Conservation (phyloP, 1,140 invertebrate species). For the Caerostris extrusa region DNA sequence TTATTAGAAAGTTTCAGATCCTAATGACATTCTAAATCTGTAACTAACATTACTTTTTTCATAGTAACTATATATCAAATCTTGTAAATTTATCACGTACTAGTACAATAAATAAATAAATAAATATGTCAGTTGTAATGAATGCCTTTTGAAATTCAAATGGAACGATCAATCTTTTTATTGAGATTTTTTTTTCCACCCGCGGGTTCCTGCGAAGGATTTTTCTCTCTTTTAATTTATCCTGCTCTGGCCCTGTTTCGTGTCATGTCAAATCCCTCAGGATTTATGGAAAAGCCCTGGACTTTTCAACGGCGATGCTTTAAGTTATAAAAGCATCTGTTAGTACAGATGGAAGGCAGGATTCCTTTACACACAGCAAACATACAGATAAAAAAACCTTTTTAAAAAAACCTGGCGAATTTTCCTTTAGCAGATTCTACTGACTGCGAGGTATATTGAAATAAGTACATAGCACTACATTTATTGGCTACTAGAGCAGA, state of each 20-base stretch:
- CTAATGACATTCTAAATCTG: too few species aligned
- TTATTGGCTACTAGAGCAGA: too few species aligned
- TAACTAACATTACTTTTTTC: too few species aligned
- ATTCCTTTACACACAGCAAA: conserved; percentile 29
- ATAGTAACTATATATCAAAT: too few species aligned
- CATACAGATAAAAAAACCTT: neutral
- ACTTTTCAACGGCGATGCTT: conserved; percentile 37
- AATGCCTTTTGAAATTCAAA: neutral
- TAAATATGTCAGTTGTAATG: neutral
- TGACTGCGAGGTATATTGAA: conserved; percentile 11
- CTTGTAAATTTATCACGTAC: too few species aligned
- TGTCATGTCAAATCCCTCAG: conserved; percentile 8
- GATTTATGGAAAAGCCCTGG: conserved; percentile 18
- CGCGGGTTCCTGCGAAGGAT: neutral
- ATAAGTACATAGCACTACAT: neutral
- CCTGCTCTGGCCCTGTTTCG: neutral
- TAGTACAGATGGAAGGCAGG: conserved; percentile 60
- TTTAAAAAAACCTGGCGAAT: neutral
- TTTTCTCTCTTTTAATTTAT: neutral
- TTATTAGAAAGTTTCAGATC: too few species aligned
- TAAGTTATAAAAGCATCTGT: conserved; percentile 62
- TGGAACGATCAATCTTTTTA: neutral
- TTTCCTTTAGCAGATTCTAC: neutral
- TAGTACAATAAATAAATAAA: neutral
- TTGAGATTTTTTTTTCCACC: neutral